These are phyloP conservation scores for Zaprionus davidi DNA, from an alignment of 1,140 invertebrate species.

Conservation along the genomic window DNA sequence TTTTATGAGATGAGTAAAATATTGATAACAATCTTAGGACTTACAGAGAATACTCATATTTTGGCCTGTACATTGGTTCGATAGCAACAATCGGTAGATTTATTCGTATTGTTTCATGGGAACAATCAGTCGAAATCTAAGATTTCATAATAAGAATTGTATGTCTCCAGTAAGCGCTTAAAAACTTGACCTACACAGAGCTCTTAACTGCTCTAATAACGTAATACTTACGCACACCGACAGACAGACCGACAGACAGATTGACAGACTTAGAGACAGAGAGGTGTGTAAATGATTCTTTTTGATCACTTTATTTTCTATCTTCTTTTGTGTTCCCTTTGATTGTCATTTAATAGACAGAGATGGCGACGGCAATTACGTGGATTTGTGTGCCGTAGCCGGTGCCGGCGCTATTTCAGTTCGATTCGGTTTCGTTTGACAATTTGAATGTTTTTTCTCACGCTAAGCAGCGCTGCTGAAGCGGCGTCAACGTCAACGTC, in stretches of 20 bases:
- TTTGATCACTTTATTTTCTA: conserved; percentile 35
- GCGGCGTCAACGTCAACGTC: conserved; percentile 15
- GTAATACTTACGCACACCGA: conserved; percentile 1
- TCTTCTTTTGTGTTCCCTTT: conserved; percentile 37
- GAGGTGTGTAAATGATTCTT: conserved; percentile 5
- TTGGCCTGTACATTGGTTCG: too few species aligned
- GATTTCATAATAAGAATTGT: too few species aligned
- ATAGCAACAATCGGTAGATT: too few species aligned
- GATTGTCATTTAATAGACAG: conserved; percentile 71
- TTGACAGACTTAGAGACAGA: neutral
- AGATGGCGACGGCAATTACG: conserved; percentile 59
- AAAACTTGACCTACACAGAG: neutral
- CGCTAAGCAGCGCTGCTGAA: conserved; percentile 67
- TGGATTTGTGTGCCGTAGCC: conserved; percentile 25
- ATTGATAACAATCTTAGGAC: too few species aligned
- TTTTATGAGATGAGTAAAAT: too few species aligned
- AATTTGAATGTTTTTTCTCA: conserved; percentile 80
- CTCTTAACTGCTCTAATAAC: neutral
- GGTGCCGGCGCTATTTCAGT: neutral
- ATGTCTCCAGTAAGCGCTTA: neutral
- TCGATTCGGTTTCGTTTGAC: conserved; percentile 65
- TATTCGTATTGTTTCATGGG: too few species aligned
- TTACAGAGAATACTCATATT: too few species aligned
- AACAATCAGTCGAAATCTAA: too few species aligned
- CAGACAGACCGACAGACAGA: neutral